Evolutionary conservation across 2,113 vertebrate genomes (phyloP).

Genomic region (Rhinichthys klamathensis): DNA sequence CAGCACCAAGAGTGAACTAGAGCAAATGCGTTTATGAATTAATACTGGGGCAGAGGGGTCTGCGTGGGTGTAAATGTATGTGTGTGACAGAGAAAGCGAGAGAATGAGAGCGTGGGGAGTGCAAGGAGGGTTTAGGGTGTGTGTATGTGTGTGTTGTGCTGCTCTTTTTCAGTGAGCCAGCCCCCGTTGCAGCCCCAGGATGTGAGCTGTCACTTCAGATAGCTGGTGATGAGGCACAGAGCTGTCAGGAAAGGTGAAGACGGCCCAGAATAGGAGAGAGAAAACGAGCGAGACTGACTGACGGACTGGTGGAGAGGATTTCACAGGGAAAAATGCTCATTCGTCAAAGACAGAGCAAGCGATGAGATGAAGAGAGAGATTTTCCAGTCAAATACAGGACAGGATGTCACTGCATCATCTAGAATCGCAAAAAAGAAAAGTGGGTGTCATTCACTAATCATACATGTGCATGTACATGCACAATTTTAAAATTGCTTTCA

Average conservation of each 20-base stretch:
- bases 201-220: conserved; percentile 98
- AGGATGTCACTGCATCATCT: conserved; percentile 27
- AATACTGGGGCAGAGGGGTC: conserved; percentile 75
- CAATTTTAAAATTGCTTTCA: not conserved
- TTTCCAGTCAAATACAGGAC: conserved; percentile 38
- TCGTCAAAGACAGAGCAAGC: conserved; percentile 72
- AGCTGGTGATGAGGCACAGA: conserved; percentile 93
- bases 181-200: conserved; percentile 90
- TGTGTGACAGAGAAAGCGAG: conserved; percentile 30
- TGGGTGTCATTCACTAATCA: not conserved
- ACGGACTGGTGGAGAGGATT: conserved; percentile 63
- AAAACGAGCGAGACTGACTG: conserved; percentile 51
- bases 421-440: conserved; percentile 23
- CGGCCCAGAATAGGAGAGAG: conserved; percentile 77
- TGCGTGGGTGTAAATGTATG: conserved; percentile 34
- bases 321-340: conserved; percentile 79
- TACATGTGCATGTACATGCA: not conserved
- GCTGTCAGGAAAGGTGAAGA: conserved; percentile 96
- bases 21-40: conserved; percentile 99
- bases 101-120: conserved; percentile 6
- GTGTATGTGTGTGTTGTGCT: conserved; percentile 79
- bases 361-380: conserved; percentile 36
- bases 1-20: conserved; percentile 91
- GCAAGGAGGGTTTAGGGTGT: conserved; percentile 71
- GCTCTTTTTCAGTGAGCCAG: conserved; percentile 91